Percentiles rank a stretch among this genome's conserved stretches.
Conservation (phyloP, 2,113 vertebrate genomes). For the Barnardius zonarius region DNA sequence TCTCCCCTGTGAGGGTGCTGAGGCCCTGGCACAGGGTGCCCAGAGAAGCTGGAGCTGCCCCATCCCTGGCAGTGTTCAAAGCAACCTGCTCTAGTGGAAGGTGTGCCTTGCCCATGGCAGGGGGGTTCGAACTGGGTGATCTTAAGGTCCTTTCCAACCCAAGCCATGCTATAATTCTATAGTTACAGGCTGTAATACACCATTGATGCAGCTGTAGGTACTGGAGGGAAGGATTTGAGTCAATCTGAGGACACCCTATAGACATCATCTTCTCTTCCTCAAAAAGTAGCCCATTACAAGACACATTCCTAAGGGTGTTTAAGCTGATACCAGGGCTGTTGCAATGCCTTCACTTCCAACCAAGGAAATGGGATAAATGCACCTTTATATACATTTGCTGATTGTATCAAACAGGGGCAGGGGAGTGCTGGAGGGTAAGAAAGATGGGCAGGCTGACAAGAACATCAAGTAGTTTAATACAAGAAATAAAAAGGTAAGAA, state of each 20-base stretch:
- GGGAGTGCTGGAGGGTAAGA: no score
- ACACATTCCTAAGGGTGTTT: rapidly evolving
- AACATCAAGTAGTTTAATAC: background rate
- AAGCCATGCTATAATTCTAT: background rate
- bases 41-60: no score
- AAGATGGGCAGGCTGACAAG: background rate
- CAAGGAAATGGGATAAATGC: background rate
- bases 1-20: background rate
- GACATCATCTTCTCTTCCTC: background rate
- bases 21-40: background rate
- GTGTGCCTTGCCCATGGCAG: background rate
- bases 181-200: rapidly evolving
- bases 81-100: no score
- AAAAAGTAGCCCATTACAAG: no score
- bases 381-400: background rate
- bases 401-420: background rate
- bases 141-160: background rate
- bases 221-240: rapidly evolving
- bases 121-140: background rate
- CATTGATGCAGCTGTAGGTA: background rate
- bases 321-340: background rate
- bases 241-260: background rate
- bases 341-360: rapidly evolving
- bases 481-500: background rate
- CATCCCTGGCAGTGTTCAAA: no score